phyloP scores from a whole-genome alignment of 2,113 vertebrate genomes.

The Calyptomena viridis region DNA sequence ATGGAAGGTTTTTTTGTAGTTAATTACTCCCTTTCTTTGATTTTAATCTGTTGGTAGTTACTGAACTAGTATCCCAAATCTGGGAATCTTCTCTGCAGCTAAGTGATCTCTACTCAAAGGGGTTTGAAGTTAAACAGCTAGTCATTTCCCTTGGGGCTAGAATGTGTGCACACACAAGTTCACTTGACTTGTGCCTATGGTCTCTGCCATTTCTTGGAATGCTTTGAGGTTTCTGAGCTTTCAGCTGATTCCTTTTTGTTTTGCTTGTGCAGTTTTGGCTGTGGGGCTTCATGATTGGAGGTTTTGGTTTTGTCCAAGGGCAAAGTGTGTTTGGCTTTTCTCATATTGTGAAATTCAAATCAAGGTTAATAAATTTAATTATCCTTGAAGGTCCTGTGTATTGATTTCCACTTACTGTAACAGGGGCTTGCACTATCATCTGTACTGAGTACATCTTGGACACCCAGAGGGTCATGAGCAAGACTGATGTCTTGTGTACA shows the following conservation, averaged over 20 bases:
- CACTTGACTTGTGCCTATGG: background rate
- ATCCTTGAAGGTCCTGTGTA: background rate
- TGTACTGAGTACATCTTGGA: background rate
- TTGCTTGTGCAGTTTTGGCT: background rate
- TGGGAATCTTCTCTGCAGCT: background rate
- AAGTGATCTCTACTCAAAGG: background rate
- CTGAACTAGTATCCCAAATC: background rate
- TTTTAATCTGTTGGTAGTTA: background rate
- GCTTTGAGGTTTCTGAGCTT: background rate
- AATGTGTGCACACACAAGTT: fast-evolving
- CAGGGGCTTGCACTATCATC: background rate
- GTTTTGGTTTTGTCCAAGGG: background rate
- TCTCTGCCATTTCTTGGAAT: background rate
- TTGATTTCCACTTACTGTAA: background rate
- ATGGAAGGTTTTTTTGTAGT: background rate
- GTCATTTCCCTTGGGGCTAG: background rate
- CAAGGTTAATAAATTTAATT: background rate
- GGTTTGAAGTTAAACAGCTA: background rate
- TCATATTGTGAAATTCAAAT: background rate
- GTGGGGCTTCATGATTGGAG: background rate
- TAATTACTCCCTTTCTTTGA: background rate
- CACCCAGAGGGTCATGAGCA: background rate
- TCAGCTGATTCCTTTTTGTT: background rate
- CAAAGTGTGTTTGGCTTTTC: background rate
- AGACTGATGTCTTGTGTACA: background rate